Evolutionary conservation across 2,113 vertebrate species (phyloP).

Genomic region (Polyodon spathula): DNA sequence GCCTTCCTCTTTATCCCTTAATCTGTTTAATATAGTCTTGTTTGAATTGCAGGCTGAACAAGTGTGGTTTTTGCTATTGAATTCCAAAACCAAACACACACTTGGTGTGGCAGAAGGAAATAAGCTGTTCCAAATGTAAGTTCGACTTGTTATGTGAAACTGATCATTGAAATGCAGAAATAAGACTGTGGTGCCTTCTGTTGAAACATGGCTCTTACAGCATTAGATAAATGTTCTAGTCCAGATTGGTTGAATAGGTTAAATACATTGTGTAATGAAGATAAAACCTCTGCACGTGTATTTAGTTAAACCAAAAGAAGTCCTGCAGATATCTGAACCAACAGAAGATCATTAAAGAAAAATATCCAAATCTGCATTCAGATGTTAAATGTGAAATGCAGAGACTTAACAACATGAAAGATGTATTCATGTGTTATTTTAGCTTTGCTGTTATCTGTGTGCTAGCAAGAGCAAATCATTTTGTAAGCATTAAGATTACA

Average conservation of each 20-base stretch:
- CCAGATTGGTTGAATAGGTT: not conserved
- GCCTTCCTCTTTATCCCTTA: too few species aligned
- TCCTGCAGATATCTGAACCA: slow-evolving; percentile 15
- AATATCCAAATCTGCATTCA: not conserved
- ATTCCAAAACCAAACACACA: too few species aligned
- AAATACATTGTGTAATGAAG: not conserved
- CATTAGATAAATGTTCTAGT: not conserved
- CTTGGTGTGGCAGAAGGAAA: too few species aligned
- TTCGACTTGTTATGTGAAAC: too few species aligned
- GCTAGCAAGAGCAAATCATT: slow-evolving; percentile 46
- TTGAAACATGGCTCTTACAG: not conserved
- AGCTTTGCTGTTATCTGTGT: slow-evolving; percentile 51
- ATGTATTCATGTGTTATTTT: slow-evolving; percentile 44
- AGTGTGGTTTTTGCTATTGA: too few species aligned
- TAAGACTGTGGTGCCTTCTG: not conserved
- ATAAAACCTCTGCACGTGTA: not conserved
- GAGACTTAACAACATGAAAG: slow-evolving; percentile 21
- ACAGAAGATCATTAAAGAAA: slow-evolving; percentile 45
- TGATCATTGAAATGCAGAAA: too few species aligned
- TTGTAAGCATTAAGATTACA: slow-evolving; percentile 65
- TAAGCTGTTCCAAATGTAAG: too few species aligned
- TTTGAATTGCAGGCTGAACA: too few species aligned
- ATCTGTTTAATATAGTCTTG: too few species aligned
- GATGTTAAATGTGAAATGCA: not conserved
- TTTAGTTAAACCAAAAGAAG: slow-evolving; percentile 1